Base-by-base conservation (phyloP, 2,113 vertebrate species). In the Ailurus styani region DNA sequence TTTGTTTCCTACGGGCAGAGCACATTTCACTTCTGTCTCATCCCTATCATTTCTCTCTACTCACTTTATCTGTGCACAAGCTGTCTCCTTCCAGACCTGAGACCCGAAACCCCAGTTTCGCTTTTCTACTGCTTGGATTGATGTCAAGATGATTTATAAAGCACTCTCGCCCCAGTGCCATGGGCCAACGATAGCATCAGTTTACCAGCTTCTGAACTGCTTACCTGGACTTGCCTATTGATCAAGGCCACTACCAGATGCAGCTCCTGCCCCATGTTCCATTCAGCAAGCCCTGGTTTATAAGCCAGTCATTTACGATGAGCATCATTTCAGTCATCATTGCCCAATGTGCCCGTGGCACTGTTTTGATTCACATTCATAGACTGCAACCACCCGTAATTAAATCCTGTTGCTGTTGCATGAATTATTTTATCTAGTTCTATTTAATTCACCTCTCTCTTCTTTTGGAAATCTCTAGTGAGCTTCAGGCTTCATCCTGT, bases 341-440 rank as follows among this genome's bases (percentile, higher is more conserved):
- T 4, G 37, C 34, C 10, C 0, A 0, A 29, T 23, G 21, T 34
- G 93, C 55, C 93, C 90, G 78, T 89, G 91, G 92, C 91, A 95
- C 83, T 90, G 89, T 96, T 95, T 78, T 52, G 82, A 96, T 97
- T 97, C 96, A 73, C 95, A 90, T 97, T 81, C 95, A 66, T 20
- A 93, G 87, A 45, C 82, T 57, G n/a, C 45, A 92, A 90, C 81
- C 96, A 92, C 89, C 83, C 34, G 0, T 95, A 96, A 96, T 97
- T 98, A 98, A 97, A 95, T 90, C 79, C 93, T 96, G 87, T 79
- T 81, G 52, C 91, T 88, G 86, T 93, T 92, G 91, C 96, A 96
- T 96, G 93, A 97, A 93, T 97, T 97, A 96, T 97, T 95, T 92
- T 93, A 97, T 90, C 96, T 87, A 73, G 62, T 97, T 96, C 92